Evolutionary conservation across 2,113 vertebrate genomes (phyloP).

Genomic region (Falcunculus frontatus): DNA sequence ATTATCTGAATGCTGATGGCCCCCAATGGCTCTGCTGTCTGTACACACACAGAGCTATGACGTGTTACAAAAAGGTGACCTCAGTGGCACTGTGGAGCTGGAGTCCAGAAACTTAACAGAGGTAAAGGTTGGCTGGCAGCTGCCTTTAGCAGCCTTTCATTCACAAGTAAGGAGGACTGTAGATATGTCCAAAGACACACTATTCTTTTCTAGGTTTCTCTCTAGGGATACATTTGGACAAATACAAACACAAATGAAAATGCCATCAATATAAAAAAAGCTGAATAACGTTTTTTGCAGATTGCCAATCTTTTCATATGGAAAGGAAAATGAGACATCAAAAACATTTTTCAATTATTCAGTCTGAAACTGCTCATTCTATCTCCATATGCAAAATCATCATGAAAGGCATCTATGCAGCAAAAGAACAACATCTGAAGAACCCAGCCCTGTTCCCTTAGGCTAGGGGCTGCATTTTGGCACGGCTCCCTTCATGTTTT

Average conservation of each 20-base stretch:
- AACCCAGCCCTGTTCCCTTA: not conserved
- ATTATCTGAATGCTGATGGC: not conserved
- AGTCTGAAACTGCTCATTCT: not conserved
- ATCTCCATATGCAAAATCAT: not conserved
- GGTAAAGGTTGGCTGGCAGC: not conserved
- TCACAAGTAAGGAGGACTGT: not conserved
- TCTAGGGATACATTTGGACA: not conserved
- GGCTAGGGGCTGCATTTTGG: not conserved
- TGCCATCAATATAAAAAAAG: not conserved
- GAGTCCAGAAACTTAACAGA: not conserved
- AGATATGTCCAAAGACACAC: not conserved
- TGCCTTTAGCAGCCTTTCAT: not conserved
- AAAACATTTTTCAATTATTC: not conserved
- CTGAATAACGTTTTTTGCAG: rapidly evolving
- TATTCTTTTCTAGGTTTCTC: not conserved
- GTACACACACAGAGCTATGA: not conserved
- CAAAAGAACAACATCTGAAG: not conserved
- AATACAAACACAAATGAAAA: not conserved
- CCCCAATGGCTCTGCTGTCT: not conserved
- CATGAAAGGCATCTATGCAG: not conserved
- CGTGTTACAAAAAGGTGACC: not conserved
- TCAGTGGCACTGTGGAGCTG: not conserved
- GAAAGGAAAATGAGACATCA: not conserved
- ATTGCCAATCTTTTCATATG: not conserved
- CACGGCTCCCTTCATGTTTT: not conserved